A percentile compares a stretch with the other conserved stretches of the same genome.
Conservation (phyloP, 2,113 vertebrate species). For the Tachysurus vachellii region DNA sequence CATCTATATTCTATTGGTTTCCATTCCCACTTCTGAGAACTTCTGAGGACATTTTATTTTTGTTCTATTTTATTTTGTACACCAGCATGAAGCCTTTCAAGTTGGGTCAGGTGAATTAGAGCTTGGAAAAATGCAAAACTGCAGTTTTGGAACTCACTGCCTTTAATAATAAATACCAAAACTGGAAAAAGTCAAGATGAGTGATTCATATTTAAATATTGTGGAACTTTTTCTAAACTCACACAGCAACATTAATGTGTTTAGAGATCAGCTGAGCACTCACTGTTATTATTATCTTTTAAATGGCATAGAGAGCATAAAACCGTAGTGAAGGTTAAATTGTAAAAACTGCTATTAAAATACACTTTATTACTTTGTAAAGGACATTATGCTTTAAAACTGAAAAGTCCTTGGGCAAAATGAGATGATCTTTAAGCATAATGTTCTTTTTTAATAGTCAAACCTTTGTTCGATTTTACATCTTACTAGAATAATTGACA, state of each 20-base stretch:
- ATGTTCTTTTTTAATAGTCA: no score
- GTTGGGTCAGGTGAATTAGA: not conserved
- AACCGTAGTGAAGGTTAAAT: not conserved
- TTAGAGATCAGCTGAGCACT: not conserved
- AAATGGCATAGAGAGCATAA: not conserved
- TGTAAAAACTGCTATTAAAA: not conserved
- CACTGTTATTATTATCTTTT: not conserved
- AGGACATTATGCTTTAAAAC: not conserved
- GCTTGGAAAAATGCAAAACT: not conserved
- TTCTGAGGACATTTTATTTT: not conserved
- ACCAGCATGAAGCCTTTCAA: not conserved
- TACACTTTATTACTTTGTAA: not conserved
- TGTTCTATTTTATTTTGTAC: not conserved
- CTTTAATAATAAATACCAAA: not conserved
- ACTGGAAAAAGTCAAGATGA: not conserved
- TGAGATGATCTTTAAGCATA: no score
- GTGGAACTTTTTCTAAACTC: not conserved
- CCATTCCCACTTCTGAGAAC: not conserved
- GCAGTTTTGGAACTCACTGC: not conserved
- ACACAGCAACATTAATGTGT: not conserved
- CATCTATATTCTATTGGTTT: not conserved
- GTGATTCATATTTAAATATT: not conserved
- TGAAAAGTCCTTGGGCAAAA: no score
- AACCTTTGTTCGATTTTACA: not conserved
- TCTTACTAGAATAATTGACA: no score